Evolutionary conservation across 2,113 vertebrate genomes (phyloP).

Genomic region (Eretmochelys imbricata): DNA sequence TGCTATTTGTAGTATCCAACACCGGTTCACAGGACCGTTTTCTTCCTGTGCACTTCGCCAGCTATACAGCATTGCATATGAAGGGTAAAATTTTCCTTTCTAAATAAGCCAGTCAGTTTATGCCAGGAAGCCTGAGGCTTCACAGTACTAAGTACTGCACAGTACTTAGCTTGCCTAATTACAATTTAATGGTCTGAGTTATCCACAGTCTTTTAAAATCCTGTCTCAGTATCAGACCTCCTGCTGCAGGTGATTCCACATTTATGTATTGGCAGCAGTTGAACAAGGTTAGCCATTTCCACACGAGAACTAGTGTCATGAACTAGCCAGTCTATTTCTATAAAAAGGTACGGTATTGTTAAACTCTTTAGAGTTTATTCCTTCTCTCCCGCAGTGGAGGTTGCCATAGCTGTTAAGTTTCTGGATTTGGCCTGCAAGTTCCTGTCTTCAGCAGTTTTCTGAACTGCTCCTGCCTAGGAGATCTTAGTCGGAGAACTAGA

Average conservation of each 20-base stretch:
- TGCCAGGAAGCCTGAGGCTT: background rate
- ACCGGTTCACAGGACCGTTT: background rate
- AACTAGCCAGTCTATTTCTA: conserved; percentile 39
- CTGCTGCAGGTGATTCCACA: background rate
- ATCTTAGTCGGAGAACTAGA: background rate
- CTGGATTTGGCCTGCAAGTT: background rate
- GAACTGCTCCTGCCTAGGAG: conserved; percentile 35
- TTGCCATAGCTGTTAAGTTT: conserved; percentile 31
- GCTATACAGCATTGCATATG: background rate
- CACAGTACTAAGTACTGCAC: background rate
- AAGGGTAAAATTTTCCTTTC: conserved; percentile 26
- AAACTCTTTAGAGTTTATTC: conserved; percentile 51
- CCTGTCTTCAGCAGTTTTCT: background rate
- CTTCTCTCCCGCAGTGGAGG: conserved; percentile 14
- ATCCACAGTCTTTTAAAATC: conserved; percentile 6
- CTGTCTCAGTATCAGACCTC: background rate
- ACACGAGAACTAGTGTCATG: background rate
- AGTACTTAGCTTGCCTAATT: background rate
- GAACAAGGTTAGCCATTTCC: conserved; percentile 65
- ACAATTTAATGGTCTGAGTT: background rate
- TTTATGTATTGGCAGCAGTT: background rate
- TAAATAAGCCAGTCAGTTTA: background rate
- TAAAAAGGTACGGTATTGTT: conserved; percentile 54
- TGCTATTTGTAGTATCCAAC: background rate
- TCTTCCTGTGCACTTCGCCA: background rate